phyloP scores from a whole-genome alignment of 1,140 invertebrate genomes.

The Argopecten irradians region DNA sequence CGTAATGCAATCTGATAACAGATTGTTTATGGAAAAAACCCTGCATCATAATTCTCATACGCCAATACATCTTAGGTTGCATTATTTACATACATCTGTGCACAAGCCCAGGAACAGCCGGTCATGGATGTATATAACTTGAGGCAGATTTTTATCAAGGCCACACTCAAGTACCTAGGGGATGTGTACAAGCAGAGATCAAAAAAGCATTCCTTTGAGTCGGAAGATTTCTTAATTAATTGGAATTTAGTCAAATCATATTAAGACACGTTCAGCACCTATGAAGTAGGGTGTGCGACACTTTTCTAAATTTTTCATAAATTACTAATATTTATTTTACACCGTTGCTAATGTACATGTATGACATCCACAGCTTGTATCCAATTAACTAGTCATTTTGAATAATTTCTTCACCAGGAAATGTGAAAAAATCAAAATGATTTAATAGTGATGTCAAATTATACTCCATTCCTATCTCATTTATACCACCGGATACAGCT shows the following conservation, averaged over 20 bases:
- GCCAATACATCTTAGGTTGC: not conserved
- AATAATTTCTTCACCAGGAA: not conserved
- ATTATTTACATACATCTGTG: not conserved
- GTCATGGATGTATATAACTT: not conserved
- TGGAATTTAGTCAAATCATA: not conserved
- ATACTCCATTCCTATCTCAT: not conserved
- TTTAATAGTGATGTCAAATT: constrained; percentile 8
- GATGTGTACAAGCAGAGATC: constrained; percentile 8
- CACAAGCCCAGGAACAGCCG: constrained; percentile 19
- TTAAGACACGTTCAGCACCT: not conserved
- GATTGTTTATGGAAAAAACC: constrained; percentile 5
- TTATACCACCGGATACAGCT: not conserved
- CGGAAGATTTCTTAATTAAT: not conserved
- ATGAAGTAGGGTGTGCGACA: not conserved
- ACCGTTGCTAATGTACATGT: not conserved
- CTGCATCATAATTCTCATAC: not conserved
- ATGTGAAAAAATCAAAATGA: not conserved
- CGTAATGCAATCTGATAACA: not conserved
- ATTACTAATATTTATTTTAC: not conserved
- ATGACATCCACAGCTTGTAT: not conserved
- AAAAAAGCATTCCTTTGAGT: not conserved
- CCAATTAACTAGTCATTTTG: not conserved
- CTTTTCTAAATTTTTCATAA: not conserved
- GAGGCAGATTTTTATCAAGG: not conserved
- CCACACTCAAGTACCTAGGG: not conserved